Conservation (phyloP, 2,113 vertebrate genomes). For the Platichthys stellatus region DNA sequence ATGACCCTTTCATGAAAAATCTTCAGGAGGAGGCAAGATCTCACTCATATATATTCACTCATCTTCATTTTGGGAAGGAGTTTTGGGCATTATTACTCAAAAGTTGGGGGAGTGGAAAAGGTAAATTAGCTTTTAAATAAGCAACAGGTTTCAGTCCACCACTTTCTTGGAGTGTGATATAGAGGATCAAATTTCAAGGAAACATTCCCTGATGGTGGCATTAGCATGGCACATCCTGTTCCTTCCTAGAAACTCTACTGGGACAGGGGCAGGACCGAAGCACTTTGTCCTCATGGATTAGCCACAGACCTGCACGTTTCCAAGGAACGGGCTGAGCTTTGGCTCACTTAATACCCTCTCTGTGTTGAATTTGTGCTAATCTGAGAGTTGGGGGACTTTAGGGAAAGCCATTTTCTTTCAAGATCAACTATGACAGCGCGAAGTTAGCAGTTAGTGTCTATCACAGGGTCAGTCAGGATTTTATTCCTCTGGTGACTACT, state of each 20-base stretch:
- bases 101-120: too few species aligned
- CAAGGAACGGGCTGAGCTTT: constrained; percentile 45
- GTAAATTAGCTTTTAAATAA: too few species aligned
- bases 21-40: too few species aligned
- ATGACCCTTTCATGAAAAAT: too few species aligned
- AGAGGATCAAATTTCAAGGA: constrained; percentile 25
- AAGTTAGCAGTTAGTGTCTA: background rate
- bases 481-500: constrained; percentile 15
- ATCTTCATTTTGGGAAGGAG: too few species aligned
- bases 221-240: constrained; percentile 50
- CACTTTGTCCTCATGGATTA: constrained; percentile 52
- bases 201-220: background rate
- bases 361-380: constrained; percentile 1
- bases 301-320: constrained; percentile 38
- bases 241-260: constrained; percentile 12
- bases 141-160: background rate
- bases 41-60: too few species aligned
- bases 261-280: constrained; percentile 31
- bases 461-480: background rate
- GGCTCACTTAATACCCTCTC: constrained; percentile 22
- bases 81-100: too few species aligned
- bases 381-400: background rate
- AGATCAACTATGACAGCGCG: background rate
- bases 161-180: background rate
- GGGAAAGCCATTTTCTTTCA: constrained; percentile 8